Base-by-base conservation (phyloP, 2,888 invertebrate species). In the Amphipoea lucens region DNA sequence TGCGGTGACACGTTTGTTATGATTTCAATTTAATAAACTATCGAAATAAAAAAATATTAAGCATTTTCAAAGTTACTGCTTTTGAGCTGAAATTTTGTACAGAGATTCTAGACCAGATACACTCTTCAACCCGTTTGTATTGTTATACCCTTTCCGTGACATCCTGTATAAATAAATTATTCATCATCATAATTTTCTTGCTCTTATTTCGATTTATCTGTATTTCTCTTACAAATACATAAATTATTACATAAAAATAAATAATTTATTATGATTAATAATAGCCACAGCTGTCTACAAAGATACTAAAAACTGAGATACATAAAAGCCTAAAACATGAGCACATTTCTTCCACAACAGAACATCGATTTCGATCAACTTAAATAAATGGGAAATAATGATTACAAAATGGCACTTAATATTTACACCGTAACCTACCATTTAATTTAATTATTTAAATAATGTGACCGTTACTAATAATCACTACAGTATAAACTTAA, bases 361-460 rank as follows among this genome's bases (percentile, higher is more conserved):
- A 82, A 82, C 82, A 82, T 73, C 29, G 63, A 84, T 74, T 83
- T 76, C 20, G 29, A 71, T 71, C 20, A 51, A 86, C 90, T 88
- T 92, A 92, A 88, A 86, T 86, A 86, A 87, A 90, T 87, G 89
- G 87, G 89, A 87, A 87, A 87, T 90, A 88, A 91, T 91, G 91
- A 90, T 92, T 91, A 92, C 89, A 91, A 91, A 93, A 95, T 95
- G 95, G 95, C 95, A 95, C 95, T 94, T 93, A 90, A 88, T 93
- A 94, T 94, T 93, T 94, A 94, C 93, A 94, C 91, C 91, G 83
- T 92, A 90, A 90, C 90, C 90, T 91, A 90, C 68, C 51, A 67
- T 73, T 85, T 85, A 79, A 74, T 74, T 87, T 48, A 85, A 77
- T 86, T 62, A 86, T 79, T 87, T 88, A 88, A 86, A 84, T 86